Base-by-base conservation (phyloP, 2,113 vertebrate genomes). In the Galbula dea region DNA sequence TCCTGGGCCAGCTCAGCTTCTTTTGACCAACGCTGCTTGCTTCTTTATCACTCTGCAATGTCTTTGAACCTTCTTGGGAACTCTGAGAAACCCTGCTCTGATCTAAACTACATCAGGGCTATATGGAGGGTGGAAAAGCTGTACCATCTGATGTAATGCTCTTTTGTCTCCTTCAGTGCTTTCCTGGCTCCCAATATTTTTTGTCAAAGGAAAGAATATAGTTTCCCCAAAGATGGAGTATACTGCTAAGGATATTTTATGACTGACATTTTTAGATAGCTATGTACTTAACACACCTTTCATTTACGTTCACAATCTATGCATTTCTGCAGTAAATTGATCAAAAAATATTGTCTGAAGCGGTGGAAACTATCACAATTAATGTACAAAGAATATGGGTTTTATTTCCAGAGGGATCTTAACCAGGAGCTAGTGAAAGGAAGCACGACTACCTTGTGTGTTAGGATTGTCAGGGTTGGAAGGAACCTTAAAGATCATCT, bases 61-160 rank as follows among this genome's bases (percentile, higher is more conserved):
- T 71, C 61, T 72, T 49, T 46, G 39, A 63, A 46, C 27, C 9
- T 34, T 23, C 32, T 45, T 12, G 4, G 20, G 39, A 81, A 34
- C 29, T 32, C 32, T 24, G 48, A 80, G 72, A 59, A 86, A 74
- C 21, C 32, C 59, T 55, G 39, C 22, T 83, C 34, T 46, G 30
- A 24, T 16, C n/a, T 65, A 34, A 80, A 63, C 37, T 51, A 17
- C 11, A 11, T 32, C 34, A 41, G 66, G 61, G 55, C 16, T 78
- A 5, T 29, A 52, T 0, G 0, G 65, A 77, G 55, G 19, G 22
- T 11, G 32, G 21, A 14, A 8, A 21, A 73, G 20, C 23, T 45
- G 7, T 34, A 29, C 21, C 29, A 21, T 78, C 30, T 74, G 29
- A 39, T 29, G 19, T 71, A 61, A n/a, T 16, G 39, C n/a, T 86